Percentiles rank a stretch among this genome's conserved stretches.
phyloP scores from a whole-genome alignment of 1,140 invertebrate species.

The Lepeophtheirus salmonis region DNA sequence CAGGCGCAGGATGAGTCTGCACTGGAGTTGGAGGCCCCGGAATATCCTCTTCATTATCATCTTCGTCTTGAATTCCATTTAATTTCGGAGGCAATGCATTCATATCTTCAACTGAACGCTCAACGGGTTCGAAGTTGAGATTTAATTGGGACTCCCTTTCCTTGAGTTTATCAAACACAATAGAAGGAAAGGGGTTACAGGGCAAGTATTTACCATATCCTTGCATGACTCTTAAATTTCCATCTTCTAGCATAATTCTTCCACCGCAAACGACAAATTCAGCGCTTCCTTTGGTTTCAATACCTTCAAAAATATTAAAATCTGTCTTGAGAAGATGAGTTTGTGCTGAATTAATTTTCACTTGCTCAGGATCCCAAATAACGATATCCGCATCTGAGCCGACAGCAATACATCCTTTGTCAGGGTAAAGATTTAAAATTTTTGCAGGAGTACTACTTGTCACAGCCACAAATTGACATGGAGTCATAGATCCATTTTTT shows the following conservation, averaged over 20 bases:
- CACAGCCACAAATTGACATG: conserved; percentile 39
- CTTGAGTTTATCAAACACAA: conserved; percentile 25
- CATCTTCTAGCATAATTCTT: conserved; percentile 31
- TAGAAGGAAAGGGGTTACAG: conserved; percentile 27
- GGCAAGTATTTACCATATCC: conserved; percentile 32
- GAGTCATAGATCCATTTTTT: conserved; percentile 35
- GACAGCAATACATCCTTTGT: conserved; percentile 35
- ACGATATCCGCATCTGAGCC: conserved; percentile 45
- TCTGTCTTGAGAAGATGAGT: conserved; percentile 27
- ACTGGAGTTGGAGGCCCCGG: background rate
- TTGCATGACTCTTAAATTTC: conserved; percentile 30
- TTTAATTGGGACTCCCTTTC: background rate
- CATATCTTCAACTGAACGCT: background rate
- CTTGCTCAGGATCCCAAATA: conserved; percentile 36
- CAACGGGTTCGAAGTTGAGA: background rate
- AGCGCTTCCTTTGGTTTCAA: conserved; percentile 17
- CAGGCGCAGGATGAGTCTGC: background rate
- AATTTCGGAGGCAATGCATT: too few relatives aligned
- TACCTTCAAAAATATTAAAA: conserved; percentile 22
- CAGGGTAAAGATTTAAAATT: conserved; percentile 42
- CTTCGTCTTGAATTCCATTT: too few relatives aligned
- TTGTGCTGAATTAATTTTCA: conserved; percentile 33
- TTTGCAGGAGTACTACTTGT: conserved; percentile 42
- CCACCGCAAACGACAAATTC: conserved; percentile 30
- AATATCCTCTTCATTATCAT: conserved; percentile 1